Conservation (phyloP, 2,888 invertebrate genomes). For the Rhabditoides inermis region DNA sequence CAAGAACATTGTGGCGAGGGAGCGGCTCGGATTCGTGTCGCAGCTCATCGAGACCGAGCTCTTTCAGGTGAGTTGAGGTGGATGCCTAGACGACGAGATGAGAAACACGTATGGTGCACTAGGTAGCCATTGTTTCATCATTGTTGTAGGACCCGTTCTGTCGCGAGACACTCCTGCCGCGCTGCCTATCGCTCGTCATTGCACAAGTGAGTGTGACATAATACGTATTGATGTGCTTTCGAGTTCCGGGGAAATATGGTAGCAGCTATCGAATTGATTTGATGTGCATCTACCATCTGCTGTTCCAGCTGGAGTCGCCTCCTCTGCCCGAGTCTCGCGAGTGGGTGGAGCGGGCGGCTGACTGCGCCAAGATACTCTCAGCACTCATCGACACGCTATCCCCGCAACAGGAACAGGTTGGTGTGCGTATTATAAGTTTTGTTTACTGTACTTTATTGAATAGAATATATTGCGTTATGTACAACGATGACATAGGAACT, state of each 20-base stretch:
- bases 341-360: conserved; percentile 21
- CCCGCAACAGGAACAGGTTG: conserved; percentile 7
- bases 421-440: too few species aligned
- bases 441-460: too few species aligned
- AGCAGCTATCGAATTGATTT: too few species aligned
- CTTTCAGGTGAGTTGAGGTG: conserved; percentile 19
- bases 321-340: conserved; percentile 12
- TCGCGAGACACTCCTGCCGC: conserved; percentile 24
- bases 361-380: conserved; percentile 21
- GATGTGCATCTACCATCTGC: too few species aligned
- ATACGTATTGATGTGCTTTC: too few species aligned
- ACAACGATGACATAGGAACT: too few species aligned
- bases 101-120: too few species aligned
- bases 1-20: conserved; percentile 27
- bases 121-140: not conserved
- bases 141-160: conserved; percentile 9
- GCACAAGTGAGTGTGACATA: too few species aligned
- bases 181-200: conserved; percentile 26
- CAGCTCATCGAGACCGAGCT: conserved; percentile 35
- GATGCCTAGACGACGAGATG: not conserved
- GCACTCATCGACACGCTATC: conserved; percentile 28
- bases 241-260: too few species aligned
- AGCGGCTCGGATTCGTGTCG: conserved; percentile 31
- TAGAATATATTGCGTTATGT: too few species aligned
- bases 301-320: conserved; percentile 22